These are phyloP conservation scores for Ceratitis capitata DNA, from an alignment of 1,140 invertebrate species.

Conservation along the genomic window DNA sequence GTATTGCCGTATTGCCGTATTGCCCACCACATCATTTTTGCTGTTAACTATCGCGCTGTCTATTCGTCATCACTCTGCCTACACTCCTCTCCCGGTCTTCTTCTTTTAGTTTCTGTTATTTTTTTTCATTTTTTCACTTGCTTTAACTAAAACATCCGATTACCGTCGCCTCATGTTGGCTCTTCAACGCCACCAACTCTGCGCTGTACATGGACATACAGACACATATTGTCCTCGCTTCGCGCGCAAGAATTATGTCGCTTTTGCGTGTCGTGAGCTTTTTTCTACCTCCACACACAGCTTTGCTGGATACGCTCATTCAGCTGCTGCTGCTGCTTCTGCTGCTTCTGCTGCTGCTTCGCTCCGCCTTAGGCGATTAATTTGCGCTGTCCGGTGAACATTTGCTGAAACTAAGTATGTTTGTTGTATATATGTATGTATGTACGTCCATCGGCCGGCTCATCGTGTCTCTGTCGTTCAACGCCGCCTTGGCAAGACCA, in stretches of 20 bases:
- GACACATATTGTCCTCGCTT: not conserved
- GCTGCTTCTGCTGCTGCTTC: not conserved
- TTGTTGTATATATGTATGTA: not conserved
- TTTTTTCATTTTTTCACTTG: not conserved
- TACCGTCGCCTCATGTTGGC: not conserved
- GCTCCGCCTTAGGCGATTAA: slow-evolving; percentile 25
- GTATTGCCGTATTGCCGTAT: too few species aligned
- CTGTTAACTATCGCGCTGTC: slow-evolving; percentile 8
- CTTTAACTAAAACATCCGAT: slow-evolving; percentile 21
- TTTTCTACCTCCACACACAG: not conserved
- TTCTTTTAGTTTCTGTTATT: not conserved
- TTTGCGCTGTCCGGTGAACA: not conserved
- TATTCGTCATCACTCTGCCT: not conserved
- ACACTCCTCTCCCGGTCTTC: not conserved
- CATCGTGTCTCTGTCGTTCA: slow-evolving; percentile 16
- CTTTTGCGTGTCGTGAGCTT: slow-evolving; percentile 18
- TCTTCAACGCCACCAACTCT: not conserved
- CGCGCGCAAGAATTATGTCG: slow-evolving; percentile 4
- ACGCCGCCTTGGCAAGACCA: slow-evolving; percentile 5
- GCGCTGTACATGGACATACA: not conserved
- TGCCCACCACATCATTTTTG: not conserved
- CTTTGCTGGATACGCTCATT: not conserved
- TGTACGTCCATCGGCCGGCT: not conserved
- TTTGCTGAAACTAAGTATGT: not conserved
- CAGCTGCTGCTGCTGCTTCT: not conserved